Conservation (phyloP, 1,140 invertebrate genomes). For the Goniozus legneri region DNA sequence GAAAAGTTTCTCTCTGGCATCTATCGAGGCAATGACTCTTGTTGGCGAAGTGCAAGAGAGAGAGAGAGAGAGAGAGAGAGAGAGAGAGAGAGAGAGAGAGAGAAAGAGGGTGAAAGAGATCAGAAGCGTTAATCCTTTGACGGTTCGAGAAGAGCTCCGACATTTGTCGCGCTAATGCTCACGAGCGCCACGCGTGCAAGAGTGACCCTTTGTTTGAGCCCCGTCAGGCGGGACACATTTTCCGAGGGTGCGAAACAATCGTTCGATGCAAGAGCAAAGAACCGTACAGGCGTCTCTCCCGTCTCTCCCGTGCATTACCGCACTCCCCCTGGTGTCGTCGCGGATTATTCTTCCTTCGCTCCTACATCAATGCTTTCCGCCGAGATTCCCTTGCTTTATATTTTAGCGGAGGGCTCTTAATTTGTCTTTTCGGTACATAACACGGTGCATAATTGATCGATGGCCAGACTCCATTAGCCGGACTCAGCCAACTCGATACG, state of each 20-base stretch:
- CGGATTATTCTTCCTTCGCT: conserved; percentile 19
- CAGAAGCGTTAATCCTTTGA: conserved; percentile 33
- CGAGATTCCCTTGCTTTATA: too few species aligned
- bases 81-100: conserved; percentile 1
- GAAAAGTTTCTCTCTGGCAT: too few species aligned
- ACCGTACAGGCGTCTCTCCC: conserved; percentile 26
- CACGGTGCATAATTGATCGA: too few species aligned
- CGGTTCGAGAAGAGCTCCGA: conserved; percentile 22
- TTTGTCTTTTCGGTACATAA: too few species aligned
- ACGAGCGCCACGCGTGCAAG: conserved; percentile 32
- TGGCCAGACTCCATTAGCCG: too few species aligned
- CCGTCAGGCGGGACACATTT: conserved; percentile 47
- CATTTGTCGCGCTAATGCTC: conserved; percentile 37
- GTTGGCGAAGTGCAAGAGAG: conserved; percentile 1
- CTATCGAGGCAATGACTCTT: too few species aligned
- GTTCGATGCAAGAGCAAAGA: conserved; percentile 25
- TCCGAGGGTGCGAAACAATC: conserved; percentile 46
- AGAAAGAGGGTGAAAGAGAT: conserved; percentile 3
- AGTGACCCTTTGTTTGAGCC: conserved; percentile 48
- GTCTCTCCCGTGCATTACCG: conserved; percentile 26
- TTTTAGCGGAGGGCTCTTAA: too few species aligned
- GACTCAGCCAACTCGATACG: too few species aligned
- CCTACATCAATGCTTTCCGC: too few species aligned
- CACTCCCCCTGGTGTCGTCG: conserved; percentile 15
- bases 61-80: conserved; percentile 4